Conservation (phyloP, 2,888 invertebrate genomes). For the Ophioninae sp. region DNA sequence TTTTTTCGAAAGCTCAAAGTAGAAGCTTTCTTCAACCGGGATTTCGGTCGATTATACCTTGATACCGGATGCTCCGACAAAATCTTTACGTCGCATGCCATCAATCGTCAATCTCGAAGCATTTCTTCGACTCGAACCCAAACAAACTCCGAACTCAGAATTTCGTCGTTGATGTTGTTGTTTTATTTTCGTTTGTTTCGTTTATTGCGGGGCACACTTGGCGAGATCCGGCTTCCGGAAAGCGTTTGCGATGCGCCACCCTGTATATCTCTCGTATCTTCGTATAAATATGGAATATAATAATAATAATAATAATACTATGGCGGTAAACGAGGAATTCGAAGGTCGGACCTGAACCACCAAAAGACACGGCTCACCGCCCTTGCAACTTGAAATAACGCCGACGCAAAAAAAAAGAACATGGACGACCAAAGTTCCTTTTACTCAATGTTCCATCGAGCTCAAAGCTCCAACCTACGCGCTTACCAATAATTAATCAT, state of each 20-base stretch:
- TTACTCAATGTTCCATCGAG: not conserved
- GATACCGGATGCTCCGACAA: too few relatives aligned
- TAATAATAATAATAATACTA: constrained; percentile 8
- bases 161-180: too few relatives aligned
- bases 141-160: too few relatives aligned
- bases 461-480: not conserved
- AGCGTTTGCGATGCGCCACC: not conserved
- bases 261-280: not conserved
- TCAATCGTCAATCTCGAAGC: too few relatives aligned
- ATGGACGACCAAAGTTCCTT: not conserved
- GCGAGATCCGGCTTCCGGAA: not conserved
- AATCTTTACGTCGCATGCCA: too few relatives aligned
- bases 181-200: not conserved
- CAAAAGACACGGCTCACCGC: not conserved
- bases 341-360: not conserved
- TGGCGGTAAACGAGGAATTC: constrained; percentile 3
- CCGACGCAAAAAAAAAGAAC: not conserved
- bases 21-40: too few relatives aligned
- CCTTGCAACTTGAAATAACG: constrained; percentile 17
- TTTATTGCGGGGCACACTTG: too few relatives aligned
- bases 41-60: too few relatives aligned
- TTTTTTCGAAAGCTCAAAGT: too few relatives aligned
- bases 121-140: too few relatives aligned
- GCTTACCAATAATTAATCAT: not conserved
- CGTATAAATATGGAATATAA: not conserved